A percentile compares a stretch with the other conserved stretches of the same genome.
Conservation (phyloP, 2,888 invertebrate genomes). For the Ptychoptera albimana region DNA sequence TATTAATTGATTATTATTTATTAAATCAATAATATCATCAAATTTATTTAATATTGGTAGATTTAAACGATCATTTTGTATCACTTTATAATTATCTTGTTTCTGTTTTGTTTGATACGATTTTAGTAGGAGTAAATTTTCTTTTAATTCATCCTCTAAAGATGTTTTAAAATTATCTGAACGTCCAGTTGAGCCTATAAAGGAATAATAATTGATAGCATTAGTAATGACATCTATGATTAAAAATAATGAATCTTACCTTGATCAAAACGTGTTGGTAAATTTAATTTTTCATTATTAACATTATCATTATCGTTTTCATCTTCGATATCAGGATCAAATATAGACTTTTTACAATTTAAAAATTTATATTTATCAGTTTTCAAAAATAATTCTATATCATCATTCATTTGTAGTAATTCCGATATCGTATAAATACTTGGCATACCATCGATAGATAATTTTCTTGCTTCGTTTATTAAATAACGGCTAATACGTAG, state of each 20-base stretch:
- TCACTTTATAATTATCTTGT: conserved; percentile 39
- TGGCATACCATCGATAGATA: conserved; percentile 52
- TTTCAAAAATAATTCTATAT: conserved; percentile 42
- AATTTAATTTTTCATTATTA: too few species aligned
- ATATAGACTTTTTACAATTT: conserved; percentile 38
- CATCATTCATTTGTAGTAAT: conserved; percentile 50
- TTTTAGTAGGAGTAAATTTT: conserved; percentile 44
- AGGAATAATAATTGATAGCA: too few species aligned
- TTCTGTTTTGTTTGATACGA: conserved; percentile 42
- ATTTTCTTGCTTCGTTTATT: conserved; percentile 46
- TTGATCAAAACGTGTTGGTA: too few species aligned
- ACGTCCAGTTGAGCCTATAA: conserved; percentile 38
- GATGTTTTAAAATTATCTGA: conserved; percentile 35
- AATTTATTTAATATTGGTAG: conserved; percentile 59
- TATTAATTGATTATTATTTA: conserved; percentile 31
- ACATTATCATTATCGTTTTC: not conserved
- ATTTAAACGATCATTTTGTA: conserved; percentile 43
- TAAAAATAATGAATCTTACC: too few species aligned
- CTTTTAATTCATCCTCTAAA: conserved; percentile 37
- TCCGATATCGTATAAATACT: conserved; percentile 57
- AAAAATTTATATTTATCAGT: conserved; percentile 37
- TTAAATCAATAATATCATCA: conserved; percentile 46
- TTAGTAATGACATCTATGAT: too few species aligned
- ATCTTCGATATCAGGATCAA: conserved; percentile 23
- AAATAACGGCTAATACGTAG: conserved; percentile 49